Conservation (phyloP, 2,113 vertebrate genomes). For the Siniperca chuatsi region DNA sequence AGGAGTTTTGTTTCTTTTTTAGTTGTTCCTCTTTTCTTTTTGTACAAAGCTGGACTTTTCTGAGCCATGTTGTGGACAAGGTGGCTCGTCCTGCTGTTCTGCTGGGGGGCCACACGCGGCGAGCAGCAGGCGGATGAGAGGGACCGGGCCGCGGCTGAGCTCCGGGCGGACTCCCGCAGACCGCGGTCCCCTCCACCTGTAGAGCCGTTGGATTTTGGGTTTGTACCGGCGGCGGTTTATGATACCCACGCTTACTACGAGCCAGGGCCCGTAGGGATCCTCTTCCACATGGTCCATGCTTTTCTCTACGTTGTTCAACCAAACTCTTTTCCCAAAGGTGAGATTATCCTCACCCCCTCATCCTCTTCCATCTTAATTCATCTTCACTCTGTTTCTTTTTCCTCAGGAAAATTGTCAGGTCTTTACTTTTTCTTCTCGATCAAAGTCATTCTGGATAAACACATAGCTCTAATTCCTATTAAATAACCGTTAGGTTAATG, state of each 20-base stretch:
- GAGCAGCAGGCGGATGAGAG: slow-evolving; percentile 62
- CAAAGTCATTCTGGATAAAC: not conserved
- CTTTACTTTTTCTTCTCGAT: not conserved
- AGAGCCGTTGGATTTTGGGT: slow-evolving; percentile 88
- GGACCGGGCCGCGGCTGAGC: slow-evolving; percentile 32
- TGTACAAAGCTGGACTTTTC: slow-evolving; percentile 57
- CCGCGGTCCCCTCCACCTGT: slow-evolving; percentile 74
- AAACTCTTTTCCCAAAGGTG: slow-evolving; percentile 92
- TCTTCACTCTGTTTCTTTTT: not conserved
- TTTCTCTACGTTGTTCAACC: slow-evolving; percentile 93
- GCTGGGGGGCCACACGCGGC: slow-evolving; percentile 81
- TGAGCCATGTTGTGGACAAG: slow-evolving; percentile 85
- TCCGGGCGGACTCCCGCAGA: slow-evolving; percentile 55
- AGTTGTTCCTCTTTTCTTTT: not conserved
- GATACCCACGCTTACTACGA: slow-evolving; percentile 89
- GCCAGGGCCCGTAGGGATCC: slow-evolving; percentile 85
- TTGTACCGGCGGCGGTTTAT: slow-evolving; percentile 88
- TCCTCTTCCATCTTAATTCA: not conserved
- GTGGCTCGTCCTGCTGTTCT: slow-evolving; percentile 84
- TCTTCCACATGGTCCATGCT: slow-evolving; percentile 90
- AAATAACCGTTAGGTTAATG: not conserved
- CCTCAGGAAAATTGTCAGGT: not conserved
- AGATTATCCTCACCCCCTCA: slow-evolving; percentile 54
- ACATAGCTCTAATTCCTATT: not conserved
- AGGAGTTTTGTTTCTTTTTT: not conserved